A percentile compares a stretch with the other conserved stretches of the same genome.
Evolutionary conservation across 2,888 invertebrate genomes (phyloP).

Genomic region (Cheilosia variabilis): DNA sequence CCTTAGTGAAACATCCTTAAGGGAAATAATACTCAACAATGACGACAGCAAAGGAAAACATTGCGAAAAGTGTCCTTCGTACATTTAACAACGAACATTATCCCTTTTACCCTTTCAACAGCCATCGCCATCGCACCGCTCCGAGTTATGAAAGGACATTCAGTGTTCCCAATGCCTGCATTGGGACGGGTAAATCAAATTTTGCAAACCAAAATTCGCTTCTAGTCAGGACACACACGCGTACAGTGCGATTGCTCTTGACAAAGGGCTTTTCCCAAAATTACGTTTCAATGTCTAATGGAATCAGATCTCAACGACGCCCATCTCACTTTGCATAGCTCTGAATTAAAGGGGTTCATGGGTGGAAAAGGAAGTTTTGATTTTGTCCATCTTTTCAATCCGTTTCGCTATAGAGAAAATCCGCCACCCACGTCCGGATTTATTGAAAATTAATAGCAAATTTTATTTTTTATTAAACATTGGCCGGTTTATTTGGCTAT

Average conservation of each 20-base stretch:
- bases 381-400: constrained; percentile 47
- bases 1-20: constrained; percentile 38
- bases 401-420: background rate
- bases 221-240: constrained; percentile 22
- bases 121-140: constrained; percentile 23
- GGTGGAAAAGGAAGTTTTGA: constrained; percentile 52
- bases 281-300: constrained; percentile 63
- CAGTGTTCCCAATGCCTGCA: constrained; percentile 1
- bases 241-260: background rate
- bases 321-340: constrained; percentile 36
- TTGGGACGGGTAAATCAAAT: constrained; percentile 63
- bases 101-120: constrained; percentile 66
- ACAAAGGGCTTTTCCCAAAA: constrained; percentile 41
- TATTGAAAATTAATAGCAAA: constrained; percentile 62
- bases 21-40: constrained; percentile 53
- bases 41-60: constrained; percentile 55
- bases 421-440: constrained; percentile 17
- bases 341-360: constrained; percentile 46
- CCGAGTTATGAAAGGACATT: constrained; percentile 41
- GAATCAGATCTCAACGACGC: constrained; percentile 36
- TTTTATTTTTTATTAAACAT: constrained; percentile 44
- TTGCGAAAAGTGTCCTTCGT: constrained; percentile 65
- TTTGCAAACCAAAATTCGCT: constrained; percentile 65
- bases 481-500: constrained; percentile 38
- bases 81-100: constrained; percentile 61